Percentiles rank a stretch among this genome's conserved stretches.
phyloP scores from a whole-genome alignment of 1,140 invertebrate genomes.

The Zelostemma sp. region DNA sequence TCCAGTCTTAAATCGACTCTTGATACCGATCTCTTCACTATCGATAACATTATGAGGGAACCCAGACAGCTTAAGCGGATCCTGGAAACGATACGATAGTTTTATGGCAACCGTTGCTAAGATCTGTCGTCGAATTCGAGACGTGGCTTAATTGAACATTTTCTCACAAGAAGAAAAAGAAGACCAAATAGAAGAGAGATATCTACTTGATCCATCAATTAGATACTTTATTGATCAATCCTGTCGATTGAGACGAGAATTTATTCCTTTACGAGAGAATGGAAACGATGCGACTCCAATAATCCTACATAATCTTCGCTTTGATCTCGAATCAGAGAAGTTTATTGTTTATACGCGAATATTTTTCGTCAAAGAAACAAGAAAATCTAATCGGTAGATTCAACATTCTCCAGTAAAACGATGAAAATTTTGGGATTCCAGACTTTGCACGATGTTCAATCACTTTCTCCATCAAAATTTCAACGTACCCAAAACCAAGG shows the following conservation, averaged over 20 bases:
- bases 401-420: too few species aligned
- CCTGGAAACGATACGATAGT: constrained; percentile 54
- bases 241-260: constrained; percentile 30
- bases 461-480: too few species aligned
- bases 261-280: constrained; percentile 30
- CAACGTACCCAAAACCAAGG: too few species aligned
- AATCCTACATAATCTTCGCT: neutral
- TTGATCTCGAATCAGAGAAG: too few species aligned
- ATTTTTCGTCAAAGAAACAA: neutral
- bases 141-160: constrained; percentile 62
- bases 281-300: neutral
- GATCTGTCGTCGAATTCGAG: constrained; percentile 61
- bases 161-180: constrained; percentile 58
- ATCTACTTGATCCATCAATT: constrained; percentile 45
- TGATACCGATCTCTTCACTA: constrained; percentile 62
- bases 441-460: too few species aligned
- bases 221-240: constrained; percentile 51
- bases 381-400: too few species aligned
- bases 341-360: too few species aligned
- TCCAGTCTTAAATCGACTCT: constrained; percentile 52
- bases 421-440: too few species aligned
- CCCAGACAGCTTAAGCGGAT: constrained; percentile 54
- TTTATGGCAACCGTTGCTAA: constrained; percentile 56
- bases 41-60: constrained; percentile 58
- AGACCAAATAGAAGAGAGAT: constrained; percentile 39